These are phyloP conservation scores for Neelides sp. DNA, from an alignment of 1,140 invertebrate species.

Conservation along the genomic window DNA sequence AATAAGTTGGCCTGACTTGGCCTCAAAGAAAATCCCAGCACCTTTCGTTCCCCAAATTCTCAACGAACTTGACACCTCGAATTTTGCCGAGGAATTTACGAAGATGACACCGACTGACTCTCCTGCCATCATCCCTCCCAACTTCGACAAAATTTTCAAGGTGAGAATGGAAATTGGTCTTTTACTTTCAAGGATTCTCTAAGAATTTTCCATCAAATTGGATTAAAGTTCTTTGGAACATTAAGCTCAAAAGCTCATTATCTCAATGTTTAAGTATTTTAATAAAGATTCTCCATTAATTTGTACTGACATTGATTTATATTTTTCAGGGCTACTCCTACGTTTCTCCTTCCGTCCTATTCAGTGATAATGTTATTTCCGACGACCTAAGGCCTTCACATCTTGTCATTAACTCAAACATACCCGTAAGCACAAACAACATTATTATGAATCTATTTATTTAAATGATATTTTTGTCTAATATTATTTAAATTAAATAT, in stretches of 20 bases:
- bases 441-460: not conserved
- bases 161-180: constrained; percentile 36
- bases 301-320: constrained; percentile 12
- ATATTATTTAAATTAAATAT: constrained; percentile 35
- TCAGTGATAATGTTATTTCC: constrained; percentile 70
- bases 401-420: constrained; percentile 41
- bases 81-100: constrained; percentile 94
- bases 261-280: not conserved
- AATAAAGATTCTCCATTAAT: too few species aligned
- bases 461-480: not conserved
- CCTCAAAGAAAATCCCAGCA: constrained; percentile 56
- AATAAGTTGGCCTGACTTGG: constrained; percentile 63
- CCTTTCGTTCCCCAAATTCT: constrained; percentile 70
- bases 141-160: constrained; percentile 77
- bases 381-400: constrained; percentile 46
- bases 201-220: too few species aligned
- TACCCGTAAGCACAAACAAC: constrained; percentile 35
- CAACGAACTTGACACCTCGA: constrained; percentile 79
- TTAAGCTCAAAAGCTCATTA: not conserved
- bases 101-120: constrained; percentile 76
- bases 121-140: constrained; percentile 67
- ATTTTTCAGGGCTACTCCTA: constrained; percentile 74
- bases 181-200: constrained; percentile 3
- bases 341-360: constrained; percentile 80
- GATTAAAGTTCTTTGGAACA: not conserved